Percentiles rank a stretch among this genome's conserved stretches.
These are phyloP conservation scores for Magallana nippona DNA, from an alignment of 2,888 invertebrate genomes.

Conservation along the genomic window DNA sequence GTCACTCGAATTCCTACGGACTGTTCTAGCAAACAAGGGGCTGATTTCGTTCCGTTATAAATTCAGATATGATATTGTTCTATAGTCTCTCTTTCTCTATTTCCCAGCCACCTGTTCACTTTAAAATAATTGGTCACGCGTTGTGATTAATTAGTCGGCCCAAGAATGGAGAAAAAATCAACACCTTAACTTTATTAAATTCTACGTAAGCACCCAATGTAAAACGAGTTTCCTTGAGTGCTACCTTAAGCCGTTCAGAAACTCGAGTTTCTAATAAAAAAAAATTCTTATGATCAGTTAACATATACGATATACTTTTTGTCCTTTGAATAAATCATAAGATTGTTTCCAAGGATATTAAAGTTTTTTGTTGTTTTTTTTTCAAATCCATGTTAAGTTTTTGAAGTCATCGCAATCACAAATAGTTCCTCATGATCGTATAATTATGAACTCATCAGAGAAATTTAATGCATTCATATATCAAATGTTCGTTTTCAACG, in stretches of 20 bases:
- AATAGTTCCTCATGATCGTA: no score
- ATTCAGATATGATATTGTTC: neutral
- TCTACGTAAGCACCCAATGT: neutral
- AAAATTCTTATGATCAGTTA: no score
- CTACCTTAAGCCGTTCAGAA: neutral
- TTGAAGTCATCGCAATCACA: no score
- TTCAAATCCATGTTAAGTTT: no score
- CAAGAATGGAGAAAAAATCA: neutral
- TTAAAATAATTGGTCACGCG: neutral
- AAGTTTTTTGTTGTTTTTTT: no score
- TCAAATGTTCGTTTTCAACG: neutral
- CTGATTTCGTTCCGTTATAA: neutral
- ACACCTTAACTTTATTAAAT: neutral
- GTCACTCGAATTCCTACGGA: neutral
- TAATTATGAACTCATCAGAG: neutral
- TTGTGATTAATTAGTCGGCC: slow-evolving; percentile 19
- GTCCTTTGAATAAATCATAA: no score
- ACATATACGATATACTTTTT: no score
- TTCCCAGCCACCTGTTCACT: slow-evolving; percentile 24
- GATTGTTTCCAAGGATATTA: no score
- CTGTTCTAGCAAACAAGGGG: neutral
- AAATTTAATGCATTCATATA: neutral
- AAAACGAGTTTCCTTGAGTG: neutral
- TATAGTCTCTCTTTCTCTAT: neutral
- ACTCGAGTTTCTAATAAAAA: no score